phyloP scores from a whole-genome alignment of 2,113 vertebrate species.

The Echinops telfairi region DNA sequence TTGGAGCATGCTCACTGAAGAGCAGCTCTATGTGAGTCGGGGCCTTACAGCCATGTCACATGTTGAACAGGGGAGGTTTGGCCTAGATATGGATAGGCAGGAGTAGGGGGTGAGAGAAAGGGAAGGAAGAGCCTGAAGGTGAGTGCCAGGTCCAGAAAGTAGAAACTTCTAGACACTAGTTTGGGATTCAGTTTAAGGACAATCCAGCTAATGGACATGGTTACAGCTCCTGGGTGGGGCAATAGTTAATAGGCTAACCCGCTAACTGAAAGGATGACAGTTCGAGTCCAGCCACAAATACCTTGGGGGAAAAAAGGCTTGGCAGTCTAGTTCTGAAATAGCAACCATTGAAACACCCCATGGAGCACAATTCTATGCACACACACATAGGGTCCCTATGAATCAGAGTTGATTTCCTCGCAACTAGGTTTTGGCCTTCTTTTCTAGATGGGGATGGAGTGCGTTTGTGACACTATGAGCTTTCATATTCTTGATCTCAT shows the following conservation, averaged over 20 bases:
- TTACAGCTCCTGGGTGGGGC: background rate
- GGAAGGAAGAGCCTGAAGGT: slow-evolving; percentile 21
- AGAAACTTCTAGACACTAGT: background rate
- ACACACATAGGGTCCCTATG: background rate
- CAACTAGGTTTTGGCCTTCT: background rate
- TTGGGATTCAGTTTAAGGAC: slow-evolving; percentile 31
- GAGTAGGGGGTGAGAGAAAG: background rate
- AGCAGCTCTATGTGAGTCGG: slow-evolving; percentile 50
- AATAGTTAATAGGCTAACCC: background rate
- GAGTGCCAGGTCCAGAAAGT: slow-evolving; percentile 17
- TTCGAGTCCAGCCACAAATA: background rate
- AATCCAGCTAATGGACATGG: background rate
- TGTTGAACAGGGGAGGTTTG: slow-evolving; percentile 22
- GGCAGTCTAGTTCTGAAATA: background rate
- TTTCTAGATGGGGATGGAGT: background rate
- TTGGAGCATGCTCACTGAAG: slow-evolving; percentile 60
- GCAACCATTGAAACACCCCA: background rate
- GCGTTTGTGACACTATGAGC: background rate
- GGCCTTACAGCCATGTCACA: slow-evolving; percentile 24
- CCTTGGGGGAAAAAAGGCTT: background rate
- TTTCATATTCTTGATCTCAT: slow-evolving; percentile 10
- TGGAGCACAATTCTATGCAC: background rate
- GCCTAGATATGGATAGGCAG: slow-evolving; percentile 11
- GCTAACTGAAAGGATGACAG: background rate
- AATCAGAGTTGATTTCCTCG: background rate